Evolutionary conservation across 1,140 invertebrate genomes (phyloP).

Genomic region (Pseudomyrmex gracilis): DNA sequence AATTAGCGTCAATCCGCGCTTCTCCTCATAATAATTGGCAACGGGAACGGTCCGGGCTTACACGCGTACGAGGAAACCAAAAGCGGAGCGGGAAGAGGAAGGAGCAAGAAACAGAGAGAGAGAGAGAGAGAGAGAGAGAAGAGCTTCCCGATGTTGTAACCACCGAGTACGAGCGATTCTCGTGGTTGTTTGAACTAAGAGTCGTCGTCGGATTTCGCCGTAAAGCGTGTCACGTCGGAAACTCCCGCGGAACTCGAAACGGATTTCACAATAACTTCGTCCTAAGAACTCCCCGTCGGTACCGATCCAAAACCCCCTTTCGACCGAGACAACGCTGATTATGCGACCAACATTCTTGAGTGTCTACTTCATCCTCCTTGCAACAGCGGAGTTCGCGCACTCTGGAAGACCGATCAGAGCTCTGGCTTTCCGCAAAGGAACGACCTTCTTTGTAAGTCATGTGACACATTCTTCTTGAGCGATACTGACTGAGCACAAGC

Average conservation of each 20-base stretch:
- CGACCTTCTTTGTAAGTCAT: constrained; percentile 83
- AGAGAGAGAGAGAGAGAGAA: no score
- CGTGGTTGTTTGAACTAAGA: constrained; percentile 27
- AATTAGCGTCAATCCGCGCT: constrained; percentile 37
- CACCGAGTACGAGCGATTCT: constrained; percentile 1
- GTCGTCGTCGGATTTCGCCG: constrained; percentile 20
- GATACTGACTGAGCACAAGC: no score
- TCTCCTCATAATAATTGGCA: constrained; percentile 8
- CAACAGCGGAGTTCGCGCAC: constrained; percentile 11
- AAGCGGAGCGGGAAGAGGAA: constrained; percentile 9
- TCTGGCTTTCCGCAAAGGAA: constrained; percentile 81
- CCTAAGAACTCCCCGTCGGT: constrained; percentile 34
- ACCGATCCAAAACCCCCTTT: background rate
- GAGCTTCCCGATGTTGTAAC: constrained; percentile 22
- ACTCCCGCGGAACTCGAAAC: constrained; percentile 58
- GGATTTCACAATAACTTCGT: constrained; percentile 60
- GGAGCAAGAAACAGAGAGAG: background rate
- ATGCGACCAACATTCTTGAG: constrained; percentile 72
- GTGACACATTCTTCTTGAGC: no score
- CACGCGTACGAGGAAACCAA: background rate
- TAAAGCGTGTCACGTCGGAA: constrained; percentile 28
- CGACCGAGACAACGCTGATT: constrained; percentile 44
- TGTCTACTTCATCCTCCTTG: constrained; percentile 63
- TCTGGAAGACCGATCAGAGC: constrained; percentile 72
- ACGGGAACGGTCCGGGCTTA: background rate